Evolutionary conservation across 2,113 vertebrate species (phyloP).

Genomic region (Festucalex cinctus): DNA sequence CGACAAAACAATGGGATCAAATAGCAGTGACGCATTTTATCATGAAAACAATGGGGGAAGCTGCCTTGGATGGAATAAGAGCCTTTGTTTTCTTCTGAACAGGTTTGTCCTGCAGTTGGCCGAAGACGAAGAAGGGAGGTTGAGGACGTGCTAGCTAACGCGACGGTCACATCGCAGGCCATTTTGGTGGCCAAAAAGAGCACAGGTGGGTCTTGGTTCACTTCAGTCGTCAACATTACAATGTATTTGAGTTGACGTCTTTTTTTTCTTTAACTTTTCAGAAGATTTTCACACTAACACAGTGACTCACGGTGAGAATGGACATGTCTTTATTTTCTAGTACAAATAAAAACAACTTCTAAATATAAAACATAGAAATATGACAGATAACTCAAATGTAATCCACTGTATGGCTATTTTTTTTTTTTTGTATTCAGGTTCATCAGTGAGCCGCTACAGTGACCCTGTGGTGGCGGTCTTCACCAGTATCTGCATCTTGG

Average conservation of each 20-base stretch:
- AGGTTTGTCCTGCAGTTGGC: conserved; percentile 3
- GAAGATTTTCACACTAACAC: background rate
- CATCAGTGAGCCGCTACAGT: background rate
- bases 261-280: conserved; percentile 16
- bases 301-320: conserved; percentile 22
- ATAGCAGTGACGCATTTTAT: too few species aligned
- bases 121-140: conserved; percentile 40
- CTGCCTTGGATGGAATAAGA: background rate
- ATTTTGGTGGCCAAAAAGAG: conserved; percentile 46
- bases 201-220: conserved; percentile 20
- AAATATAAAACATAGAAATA: too few species aligned
- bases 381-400: background rate
- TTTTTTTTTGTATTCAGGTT: conserved; percentile 15
- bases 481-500: conserved; percentile 34
- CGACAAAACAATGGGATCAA: too few species aligned
- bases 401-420: too few species aligned
- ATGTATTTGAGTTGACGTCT: background rate
- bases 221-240: background rate
- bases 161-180: conserved; percentile 54
- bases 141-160: background rate
- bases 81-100: background rate
- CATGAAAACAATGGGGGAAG: background rate
- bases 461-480: conserved; percentile 42
- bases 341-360: too few species aligned
- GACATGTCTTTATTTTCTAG: background rate